Conservation (phyloP, 2,888 invertebrate species). For the Spatulosminthurus flaviceps region DNA sequence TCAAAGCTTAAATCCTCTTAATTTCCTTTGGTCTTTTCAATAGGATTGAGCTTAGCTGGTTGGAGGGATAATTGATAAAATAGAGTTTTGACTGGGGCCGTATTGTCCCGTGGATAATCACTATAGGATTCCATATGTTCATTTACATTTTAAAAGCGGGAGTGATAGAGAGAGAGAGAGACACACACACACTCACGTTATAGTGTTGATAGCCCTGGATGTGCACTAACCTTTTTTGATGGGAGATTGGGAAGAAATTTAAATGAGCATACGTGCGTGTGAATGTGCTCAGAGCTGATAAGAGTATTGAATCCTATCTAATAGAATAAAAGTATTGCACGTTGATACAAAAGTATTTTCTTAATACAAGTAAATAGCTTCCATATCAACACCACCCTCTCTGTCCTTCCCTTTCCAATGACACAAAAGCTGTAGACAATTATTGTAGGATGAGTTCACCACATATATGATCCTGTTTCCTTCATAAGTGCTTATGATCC, state of each 20-base stretch:
- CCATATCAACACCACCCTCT: too few species aligned
- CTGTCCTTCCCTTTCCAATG: too few species aligned
- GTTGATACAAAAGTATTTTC: neutral
- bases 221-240: neutral
- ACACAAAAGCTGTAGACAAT: too few species aligned
- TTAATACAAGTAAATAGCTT: too few species aligned
- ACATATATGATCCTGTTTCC: too few species aligned
- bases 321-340: slow-evolving; percentile 18
- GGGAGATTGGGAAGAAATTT: slow-evolving; percentile 33
- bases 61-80: slow-evolving; percentile 12
- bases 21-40: slow-evolving; percentile 1
- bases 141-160: too few species aligned
- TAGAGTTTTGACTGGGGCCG: neutral
- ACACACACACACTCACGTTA: neutral
- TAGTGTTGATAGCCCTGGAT: slow-evolving; percentile 8
- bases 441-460: too few species aligned
- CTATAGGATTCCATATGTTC: neutral
- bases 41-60: neutral
- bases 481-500: too few species aligned
- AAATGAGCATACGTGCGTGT: slow-evolving; percentile 28
- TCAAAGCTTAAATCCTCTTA: neutral
- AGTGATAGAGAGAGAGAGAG: too few species aligned
- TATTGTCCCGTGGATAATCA: neutral
- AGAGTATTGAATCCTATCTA: slow-evolving; percentile 21
- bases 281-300: slow-evolving; percentile 20